Base-by-base conservation (phyloP, 2,797 vertebrate species). In the Sardinella longiceps region DNA sequence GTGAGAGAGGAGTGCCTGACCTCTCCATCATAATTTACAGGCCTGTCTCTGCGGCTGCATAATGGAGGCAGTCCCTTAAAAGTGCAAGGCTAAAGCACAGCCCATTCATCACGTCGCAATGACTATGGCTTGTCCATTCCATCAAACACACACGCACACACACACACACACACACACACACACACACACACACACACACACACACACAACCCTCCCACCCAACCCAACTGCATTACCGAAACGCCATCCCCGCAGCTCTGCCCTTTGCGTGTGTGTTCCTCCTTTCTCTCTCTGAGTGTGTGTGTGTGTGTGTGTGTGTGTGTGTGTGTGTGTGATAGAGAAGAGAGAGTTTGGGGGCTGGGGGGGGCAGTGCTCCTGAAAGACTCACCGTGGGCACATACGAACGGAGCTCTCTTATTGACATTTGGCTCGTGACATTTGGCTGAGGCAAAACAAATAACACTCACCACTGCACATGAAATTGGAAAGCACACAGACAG, bases 361-460 rank as follows among this genome's bases (percentile, higher is more conserved):
- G 2, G 28, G 4, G 9, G 33, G 11, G 14, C 18, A 18, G 33
- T 39, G 33, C 66, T 77, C 18, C 70, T 77, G 37, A 20, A 60
- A 60, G 37, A 33, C 37, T 39, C 15, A 39, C 37, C 33, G 15
- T 39, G 37, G 66, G 33, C 66, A 83, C 87, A 85, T 30, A 12
- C 12, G 81, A 90, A 88, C 87, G 37, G 14, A 5, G 88, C 39
- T 88, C 88, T 70, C 89, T 83, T 84, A 81, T 18, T 82, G 81
- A 90, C 88, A 87, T 85, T 81, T 45, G 46, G 82, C 10, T 86
- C 85, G 70, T 91, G 91, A 93, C 91, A 91, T 93, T 93, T 91
- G 88, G 86, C 84, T 50, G 58, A 88, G 89, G 89, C 87, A 89
- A 92, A 92, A 91, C 86, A 91, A 93, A 91, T 90, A 91, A 90